Conservation (phyloP, 2,888 invertebrate species). For the Apamea anceps region DNA sequence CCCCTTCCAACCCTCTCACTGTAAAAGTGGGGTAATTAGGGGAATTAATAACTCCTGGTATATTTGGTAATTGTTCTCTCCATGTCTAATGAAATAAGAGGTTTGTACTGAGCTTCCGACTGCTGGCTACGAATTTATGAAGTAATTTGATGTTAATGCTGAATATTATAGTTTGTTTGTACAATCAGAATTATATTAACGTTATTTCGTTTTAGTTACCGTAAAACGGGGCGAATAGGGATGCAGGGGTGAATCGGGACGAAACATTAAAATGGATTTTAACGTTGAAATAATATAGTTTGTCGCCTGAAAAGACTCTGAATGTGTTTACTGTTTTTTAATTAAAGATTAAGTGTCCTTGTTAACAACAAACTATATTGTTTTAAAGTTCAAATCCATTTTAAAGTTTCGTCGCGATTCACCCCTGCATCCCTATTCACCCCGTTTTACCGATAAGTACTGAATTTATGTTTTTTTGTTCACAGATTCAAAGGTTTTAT, state of each 20-base stretch:
- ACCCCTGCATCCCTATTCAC: no score
- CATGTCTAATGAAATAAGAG: conserved; percentile 51
- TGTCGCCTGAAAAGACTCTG: no score
- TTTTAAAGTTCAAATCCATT: no score
- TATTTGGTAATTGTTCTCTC: conserved; percentile 56
- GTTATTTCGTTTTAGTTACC: neutral
- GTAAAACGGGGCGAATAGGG: no score
- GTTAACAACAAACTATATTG: no score
- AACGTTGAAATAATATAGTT: no score
- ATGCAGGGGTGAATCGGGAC: no score
- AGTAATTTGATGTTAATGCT: conserved; percentile 30
- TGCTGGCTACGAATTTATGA: conserved; percentile 21
- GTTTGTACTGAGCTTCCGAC: conserved; percentile 21
- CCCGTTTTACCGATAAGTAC: no score
- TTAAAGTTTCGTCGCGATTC: no score
- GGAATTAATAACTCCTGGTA: conserved; percentile 52
- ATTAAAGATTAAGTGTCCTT: no score
- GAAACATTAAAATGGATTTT: no score
- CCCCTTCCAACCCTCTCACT: neutral
- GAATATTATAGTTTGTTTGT: conserved; percentile 39
- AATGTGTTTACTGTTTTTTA: no score
- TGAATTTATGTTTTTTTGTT: neutral
- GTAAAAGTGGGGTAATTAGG: conserved; percentile 51
- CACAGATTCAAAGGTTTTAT: neutral
- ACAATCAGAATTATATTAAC: conserved; percentile 30